Conservation (phyloP, 92 coral and sea anemone species). For the Epizoanthus rinbou region DNA sequence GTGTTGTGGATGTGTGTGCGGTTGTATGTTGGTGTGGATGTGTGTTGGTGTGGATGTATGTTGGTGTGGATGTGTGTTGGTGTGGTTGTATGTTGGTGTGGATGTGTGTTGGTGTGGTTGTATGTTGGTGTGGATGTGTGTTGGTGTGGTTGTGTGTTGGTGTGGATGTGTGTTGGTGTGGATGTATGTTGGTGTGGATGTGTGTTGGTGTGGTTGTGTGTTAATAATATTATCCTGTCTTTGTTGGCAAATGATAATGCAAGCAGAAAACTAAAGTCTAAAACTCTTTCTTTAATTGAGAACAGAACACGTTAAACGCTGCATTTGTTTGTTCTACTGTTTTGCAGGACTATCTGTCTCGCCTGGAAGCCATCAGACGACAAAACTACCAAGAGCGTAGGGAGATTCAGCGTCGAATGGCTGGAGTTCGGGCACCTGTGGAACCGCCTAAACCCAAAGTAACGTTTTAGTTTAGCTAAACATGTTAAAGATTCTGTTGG, state of each 20-base stretch:
- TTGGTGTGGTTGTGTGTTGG: too few species aligned
- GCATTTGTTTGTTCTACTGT: background rate
- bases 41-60: too few species aligned
- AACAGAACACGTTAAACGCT: background rate
- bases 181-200: too few species aligned
- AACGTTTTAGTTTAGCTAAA: background rate
- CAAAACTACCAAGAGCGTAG: conserved; percentile 92
- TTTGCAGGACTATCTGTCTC: conserved; percentile 81
- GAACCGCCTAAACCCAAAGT: conserved; percentile 64
- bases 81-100: too few species aligned
- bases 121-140: too few species aligned
- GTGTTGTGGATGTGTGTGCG: too few species aligned
- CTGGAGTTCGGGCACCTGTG: conserved; percentile 87
- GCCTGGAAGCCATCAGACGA: conserved; percentile 92
- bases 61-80: too few species aligned
- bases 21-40: too few species aligned
- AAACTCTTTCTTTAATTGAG: conserved; percentile 1
- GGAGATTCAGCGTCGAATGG: conserved; percentile 91
- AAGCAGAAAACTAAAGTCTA: background rate
- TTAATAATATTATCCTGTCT: background rate
- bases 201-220: background rate
- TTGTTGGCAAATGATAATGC: background rate
- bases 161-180: too few species aligned
- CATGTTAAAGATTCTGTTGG: too few species aligned
- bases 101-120: too few species aligned